These are phyloP conservation scores for Masticophis lateralis DNA, from an alignment of 2,797 vertebrate genomes.

Conservation along the genomic window DNA sequence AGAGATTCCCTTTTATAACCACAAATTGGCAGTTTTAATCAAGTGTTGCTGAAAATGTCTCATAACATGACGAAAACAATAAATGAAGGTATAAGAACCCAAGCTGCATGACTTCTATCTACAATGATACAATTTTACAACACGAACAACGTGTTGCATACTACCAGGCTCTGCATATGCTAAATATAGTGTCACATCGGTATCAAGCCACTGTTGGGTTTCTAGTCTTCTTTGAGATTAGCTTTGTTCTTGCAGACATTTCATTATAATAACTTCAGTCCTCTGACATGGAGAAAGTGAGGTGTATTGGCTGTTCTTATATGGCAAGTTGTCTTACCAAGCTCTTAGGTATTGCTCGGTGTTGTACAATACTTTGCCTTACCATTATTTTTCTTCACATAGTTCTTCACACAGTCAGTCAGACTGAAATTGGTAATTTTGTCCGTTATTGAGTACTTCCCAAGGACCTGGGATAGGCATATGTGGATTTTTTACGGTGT, in stretches of 20 bases:
- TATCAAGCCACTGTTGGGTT: conserved; percentile 1
- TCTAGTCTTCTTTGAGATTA: not conserved
- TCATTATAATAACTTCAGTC: not conserved
- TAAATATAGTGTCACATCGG: conserved; percentile 62
- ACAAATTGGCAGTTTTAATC: conserved; percentile 79
- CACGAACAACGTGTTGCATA: conserved; percentile 67
- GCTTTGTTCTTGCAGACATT: not conserved
- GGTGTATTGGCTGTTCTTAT: not conserved
- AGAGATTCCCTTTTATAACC: conserved; percentile 76
- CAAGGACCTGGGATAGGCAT: not conserved
- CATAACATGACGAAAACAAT: conserved; percentile 74
- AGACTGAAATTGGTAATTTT: not conserved
- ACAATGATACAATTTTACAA: conserved; percentile 66
- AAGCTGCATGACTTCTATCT: conserved; percentile 68
- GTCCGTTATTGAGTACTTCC: not conserved
- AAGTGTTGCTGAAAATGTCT: conserved; percentile 77
- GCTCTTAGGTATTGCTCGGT: not conserved
- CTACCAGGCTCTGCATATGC: conserved; percentile 50
- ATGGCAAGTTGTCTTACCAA: not conserved
- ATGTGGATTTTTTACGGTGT: not conserved
- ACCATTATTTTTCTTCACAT: not conserved
- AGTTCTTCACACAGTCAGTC: not conserved
- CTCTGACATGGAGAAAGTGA: not conserved
- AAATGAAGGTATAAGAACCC: conserved; percentile 67
- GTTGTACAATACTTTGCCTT: not conserved